These are phyloP conservation scores for Hydrophis major DNA, from an alignment of 2,797 vertebrate species.

Conservation along the genomic window DNA sequence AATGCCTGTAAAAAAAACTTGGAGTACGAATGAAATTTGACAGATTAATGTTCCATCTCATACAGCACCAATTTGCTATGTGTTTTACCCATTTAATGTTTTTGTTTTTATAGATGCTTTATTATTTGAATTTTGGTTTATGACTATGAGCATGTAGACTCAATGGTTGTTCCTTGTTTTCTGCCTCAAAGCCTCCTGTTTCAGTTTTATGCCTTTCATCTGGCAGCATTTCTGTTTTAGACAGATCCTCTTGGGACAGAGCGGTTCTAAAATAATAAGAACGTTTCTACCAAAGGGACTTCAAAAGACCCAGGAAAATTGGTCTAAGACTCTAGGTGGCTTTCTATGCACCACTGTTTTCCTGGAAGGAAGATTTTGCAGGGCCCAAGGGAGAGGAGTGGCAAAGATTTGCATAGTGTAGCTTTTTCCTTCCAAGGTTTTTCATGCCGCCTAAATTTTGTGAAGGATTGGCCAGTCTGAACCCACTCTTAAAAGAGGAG, in stretches of 20 bases:
- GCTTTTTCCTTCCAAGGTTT: background rate
- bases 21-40: background rate
- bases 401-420: background rate
- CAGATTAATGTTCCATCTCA: background rate
- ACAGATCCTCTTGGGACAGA: background rate
- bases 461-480: background rate
- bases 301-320: background rate
- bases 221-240: background rate
- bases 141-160: background rate
- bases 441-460: background rate
- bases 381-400: background rate
- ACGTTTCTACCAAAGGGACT: background rate
- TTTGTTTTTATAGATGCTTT: background rate
- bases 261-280: background rate
- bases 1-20: background rate
- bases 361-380: background rate
- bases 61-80: background rate
- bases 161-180: background rate
- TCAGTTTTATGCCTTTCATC: background rate
- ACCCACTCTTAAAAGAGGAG: background rate
- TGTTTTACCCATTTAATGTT: background rate
- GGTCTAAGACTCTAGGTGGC: background rate
- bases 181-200: background rate
- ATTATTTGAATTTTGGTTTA: background rate
- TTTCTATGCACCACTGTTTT: background rate